Evolutionary conservation across 1,140 invertebrate species (phyloP).

Genomic region (Metopolophium dirhodum): DNA sequence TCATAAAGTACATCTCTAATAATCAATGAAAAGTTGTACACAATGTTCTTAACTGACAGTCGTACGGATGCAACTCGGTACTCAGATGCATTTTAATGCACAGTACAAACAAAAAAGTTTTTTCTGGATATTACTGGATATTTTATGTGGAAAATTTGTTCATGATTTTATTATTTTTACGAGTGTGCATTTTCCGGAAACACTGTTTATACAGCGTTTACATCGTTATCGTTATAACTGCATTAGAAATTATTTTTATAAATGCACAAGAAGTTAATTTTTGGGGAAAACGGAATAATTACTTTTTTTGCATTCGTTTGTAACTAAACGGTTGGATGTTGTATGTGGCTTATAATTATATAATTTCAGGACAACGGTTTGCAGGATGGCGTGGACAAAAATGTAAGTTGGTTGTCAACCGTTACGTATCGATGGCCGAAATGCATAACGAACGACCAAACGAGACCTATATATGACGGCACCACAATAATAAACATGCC

Average conservation of each 20-base stretch:
- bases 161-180: no score
- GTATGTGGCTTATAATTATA: neutral
- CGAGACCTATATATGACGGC: neutral
- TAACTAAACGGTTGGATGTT: neutral
- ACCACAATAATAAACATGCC: neutral
- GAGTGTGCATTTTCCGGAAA: no score
- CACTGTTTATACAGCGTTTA: no score
- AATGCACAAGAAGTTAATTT: neutral
- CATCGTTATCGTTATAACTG: no score
- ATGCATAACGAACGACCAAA: neutral
- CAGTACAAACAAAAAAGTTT: neutral
- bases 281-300: neutral
- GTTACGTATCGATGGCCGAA: neutral
- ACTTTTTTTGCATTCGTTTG: no score
- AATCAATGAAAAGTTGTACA: neutral
- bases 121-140: no score
- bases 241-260: no score
- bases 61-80: neutral
- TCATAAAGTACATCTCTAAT: neutral
- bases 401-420: neutral
- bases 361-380: neutral
- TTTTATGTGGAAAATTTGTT: no score
- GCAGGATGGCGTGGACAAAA: neutral
- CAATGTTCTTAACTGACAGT: no score
- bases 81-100: neutral